These are phyloP conservation scores for Eulemur rufifrons DNA, from an alignment of 2,113 vertebrate species.

Conservation along the genomic window DNA sequence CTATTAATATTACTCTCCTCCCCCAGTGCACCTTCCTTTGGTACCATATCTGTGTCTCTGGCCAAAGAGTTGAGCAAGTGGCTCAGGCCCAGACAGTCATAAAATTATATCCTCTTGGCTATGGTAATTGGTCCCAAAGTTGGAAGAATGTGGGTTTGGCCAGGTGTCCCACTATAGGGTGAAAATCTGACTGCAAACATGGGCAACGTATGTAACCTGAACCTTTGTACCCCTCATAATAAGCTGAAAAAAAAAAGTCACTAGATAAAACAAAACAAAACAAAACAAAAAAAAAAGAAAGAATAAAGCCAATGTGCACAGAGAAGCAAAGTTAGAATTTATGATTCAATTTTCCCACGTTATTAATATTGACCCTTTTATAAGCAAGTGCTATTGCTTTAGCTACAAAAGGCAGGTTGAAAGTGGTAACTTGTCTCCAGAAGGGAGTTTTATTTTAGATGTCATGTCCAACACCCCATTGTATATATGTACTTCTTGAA, in stretches of 20 bases:
- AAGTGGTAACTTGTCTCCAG: background rate
- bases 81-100: background rate
- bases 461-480: background rate
- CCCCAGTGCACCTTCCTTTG: background rate
- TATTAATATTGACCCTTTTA: background rate
- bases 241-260: too few relatives aligned
- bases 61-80: background rate
- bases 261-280: too few relatives aligned
- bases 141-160: background rate
- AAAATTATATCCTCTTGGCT: background rate
- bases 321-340: background rate
- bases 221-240: too few relatives aligned
- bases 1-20: background rate
- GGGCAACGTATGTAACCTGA: too few relatives aligned
- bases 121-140: background rate
- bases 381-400: background rate
- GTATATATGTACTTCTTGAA: background rate
- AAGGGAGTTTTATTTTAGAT: slow-evolving; percentile 13
- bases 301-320: background rate
- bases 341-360: background rate
- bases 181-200: background rate
- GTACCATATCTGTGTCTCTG: background rate
- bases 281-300: background rate
- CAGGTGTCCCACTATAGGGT: background rate
- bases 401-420: background rate